A percentile compares a stretch with the other conserved stretches of the same genome.
phyloP scores from a whole-genome alignment of 53 echinoderm and acorn worm genomes.

The Paelopatides confundens region DNA sequence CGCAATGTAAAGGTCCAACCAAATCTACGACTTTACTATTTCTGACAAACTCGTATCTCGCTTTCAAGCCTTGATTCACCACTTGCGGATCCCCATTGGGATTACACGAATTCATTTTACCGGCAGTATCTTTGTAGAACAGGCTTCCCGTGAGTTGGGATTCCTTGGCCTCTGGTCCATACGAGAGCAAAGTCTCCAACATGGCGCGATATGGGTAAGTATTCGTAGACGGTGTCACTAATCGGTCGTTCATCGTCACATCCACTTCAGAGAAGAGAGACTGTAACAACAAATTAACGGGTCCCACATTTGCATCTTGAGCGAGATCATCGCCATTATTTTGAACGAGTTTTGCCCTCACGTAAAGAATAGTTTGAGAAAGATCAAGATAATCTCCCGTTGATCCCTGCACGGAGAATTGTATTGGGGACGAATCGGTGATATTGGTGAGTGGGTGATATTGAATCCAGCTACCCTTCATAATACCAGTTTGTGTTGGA shows the following conservation, averaged over 20 bases:
- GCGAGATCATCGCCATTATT: conserved; percentile 53
- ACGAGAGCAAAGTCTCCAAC: conserved; percentile 68
- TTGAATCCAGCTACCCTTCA: conserved; percentile 66
- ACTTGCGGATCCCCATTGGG: conserved; percentile 38
- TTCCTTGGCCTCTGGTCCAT: conserved; percentile 67
- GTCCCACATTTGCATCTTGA: conserved; percentile 56
- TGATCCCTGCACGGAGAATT: conserved; percentile 62
- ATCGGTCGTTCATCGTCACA: conserved; percentile 69
- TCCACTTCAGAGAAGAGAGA: conserved; percentile 83
- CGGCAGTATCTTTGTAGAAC: conserved; percentile 79
- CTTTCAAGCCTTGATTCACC: conserved; percentile 63
- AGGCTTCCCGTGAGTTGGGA: conserved; percentile 68
- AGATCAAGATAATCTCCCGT: conserved; percentile 69
- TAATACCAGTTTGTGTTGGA: conserved; percentile 66
- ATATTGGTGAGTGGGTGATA: conserved; percentile 68
- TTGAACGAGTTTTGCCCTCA: conserved; percentile 65
- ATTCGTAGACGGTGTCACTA: conserved; percentile 64
- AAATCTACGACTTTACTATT: conserved; percentile 54
- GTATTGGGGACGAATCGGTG: conserved; percentile 44
- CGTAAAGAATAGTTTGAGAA: conserved; percentile 60
- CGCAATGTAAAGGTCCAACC: conserved; percentile 70
- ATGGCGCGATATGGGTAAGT: conserved; percentile 70
- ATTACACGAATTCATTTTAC: conserved; percentile 65
- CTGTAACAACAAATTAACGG: conserved; percentile 69
- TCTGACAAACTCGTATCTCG: conserved; percentile 7